These are phyloP conservation scores for Diuraphis noxia DNA, from an alignment of 1,140 invertebrate genomes.

Conservation along the genomic window DNA sequence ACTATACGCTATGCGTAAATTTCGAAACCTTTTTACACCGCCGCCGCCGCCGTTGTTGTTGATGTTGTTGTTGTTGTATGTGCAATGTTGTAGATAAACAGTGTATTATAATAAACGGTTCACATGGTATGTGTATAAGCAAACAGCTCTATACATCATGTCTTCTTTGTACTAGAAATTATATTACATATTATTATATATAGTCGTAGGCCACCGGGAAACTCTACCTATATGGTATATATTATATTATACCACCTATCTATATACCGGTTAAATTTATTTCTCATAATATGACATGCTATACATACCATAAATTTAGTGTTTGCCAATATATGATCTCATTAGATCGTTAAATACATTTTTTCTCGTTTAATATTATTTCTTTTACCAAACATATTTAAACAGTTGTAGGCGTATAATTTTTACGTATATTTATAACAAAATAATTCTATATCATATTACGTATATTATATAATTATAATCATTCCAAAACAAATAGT, in stretches of 20 bases:
- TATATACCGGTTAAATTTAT: not conserved
- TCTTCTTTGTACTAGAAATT: not conserved
- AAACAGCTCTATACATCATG: not conserved
- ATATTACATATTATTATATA: not conserved
- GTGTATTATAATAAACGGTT: not conserved
- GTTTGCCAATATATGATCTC: not conserved
- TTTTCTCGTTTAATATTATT: not conserved
- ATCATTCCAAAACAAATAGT: not conserved
- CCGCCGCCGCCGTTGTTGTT: not conserved
- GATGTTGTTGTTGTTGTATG: conserved; percentile 4
- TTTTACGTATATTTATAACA: not conserved
- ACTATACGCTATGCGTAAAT: not conserved
- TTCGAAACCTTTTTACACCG: conserved; percentile 20
- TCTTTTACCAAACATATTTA: not conserved
- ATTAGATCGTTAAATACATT: not conserved
- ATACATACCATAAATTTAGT: not conserved
- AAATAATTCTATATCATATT: too few species aligned
- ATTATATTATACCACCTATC: not conserved
- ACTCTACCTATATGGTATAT: too few species aligned
- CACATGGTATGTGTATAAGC: not conserved
- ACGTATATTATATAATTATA: too few species aligned
- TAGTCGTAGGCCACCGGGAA: not conserved
- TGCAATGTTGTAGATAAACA: conserved; percentile 43
- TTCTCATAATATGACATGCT: not conserved
- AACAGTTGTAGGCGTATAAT: not conserved